These are phyloP conservation scores for Cavia aperea DNA, from an alignment of 2,113 vertebrate species.

Conservation along the genomic window DNA sequence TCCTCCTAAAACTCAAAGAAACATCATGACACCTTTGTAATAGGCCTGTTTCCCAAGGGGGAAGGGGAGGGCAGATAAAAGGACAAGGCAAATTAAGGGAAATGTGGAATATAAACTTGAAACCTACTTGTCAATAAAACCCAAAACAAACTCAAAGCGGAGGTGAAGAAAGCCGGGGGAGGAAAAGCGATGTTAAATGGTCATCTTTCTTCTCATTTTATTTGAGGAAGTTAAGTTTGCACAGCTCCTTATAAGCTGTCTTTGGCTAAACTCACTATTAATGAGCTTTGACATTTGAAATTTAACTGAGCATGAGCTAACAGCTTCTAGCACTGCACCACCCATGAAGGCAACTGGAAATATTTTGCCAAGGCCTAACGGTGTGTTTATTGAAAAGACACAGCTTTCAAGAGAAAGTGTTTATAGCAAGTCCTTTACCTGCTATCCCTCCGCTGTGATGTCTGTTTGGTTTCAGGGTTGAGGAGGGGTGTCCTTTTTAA, in stretches of 20 bases:
- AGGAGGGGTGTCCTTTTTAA: slow-evolving; percentile 11
- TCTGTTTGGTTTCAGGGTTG: slow-evolving; percentile 69
- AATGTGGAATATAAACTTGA: slow-evolving; percentile 60
- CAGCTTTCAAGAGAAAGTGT: slow-evolving; percentile 69
- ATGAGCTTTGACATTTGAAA: slow-evolving; percentile 79
- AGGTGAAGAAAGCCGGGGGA: slow-evolving; percentile 72
- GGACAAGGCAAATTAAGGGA: slow-evolving; percentile 65
- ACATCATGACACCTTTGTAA: slow-evolving; percentile 67
- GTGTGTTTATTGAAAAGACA: slow-evolving; percentile 72
- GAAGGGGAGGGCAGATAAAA: slow-evolving; percentile 44
- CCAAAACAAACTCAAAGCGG: slow-evolving; percentile 61
- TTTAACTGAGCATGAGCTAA: slow-evolving; percentile 74
- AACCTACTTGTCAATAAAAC: slow-evolving; percentile 59
- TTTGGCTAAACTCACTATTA: slow-evolving; percentile 80
- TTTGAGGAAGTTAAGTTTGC: slow-evolving; percentile 76
- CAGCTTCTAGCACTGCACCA: slow-evolving; percentile 76
- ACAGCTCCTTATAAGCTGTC: slow-evolving; percentile 69
- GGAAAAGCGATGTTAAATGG: slow-evolving; percentile 64
- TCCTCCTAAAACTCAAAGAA: slow-evolving; percentile 67
- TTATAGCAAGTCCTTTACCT: slow-evolving; percentile 70
- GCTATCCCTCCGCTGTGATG: slow-evolving; percentile 57
- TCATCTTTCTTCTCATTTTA: slow-evolving; percentile 74
- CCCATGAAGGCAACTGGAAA: slow-evolving; percentile 77
- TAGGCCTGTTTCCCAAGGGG: slow-evolving; percentile 46
- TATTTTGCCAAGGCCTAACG: slow-evolving; percentile 71